phyloP scores from a whole-genome alignment of 1,140 invertebrate genomes.

The Radopholus similis region DNA sequence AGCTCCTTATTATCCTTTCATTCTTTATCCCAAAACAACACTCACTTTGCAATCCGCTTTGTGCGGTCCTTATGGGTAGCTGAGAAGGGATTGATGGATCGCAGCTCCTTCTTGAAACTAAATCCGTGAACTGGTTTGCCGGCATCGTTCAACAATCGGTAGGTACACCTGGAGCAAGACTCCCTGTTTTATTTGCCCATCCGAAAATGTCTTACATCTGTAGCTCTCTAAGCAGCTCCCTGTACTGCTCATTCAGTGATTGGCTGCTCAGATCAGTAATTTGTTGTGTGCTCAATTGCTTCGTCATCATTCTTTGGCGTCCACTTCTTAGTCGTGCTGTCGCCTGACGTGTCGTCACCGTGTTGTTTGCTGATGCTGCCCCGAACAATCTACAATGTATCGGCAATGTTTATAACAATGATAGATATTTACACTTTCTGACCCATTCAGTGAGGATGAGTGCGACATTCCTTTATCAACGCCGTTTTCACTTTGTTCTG shows the following conservation, averaged over 20 bases:
- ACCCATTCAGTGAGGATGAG: no score
- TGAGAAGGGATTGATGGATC: slow-evolving; percentile 57
- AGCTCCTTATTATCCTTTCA: neutral
- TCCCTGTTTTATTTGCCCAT: neutral
- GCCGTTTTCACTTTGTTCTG: neutral
- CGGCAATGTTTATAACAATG: no score
- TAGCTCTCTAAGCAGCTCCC: slow-evolving; percentile 34
- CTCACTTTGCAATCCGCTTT: slow-evolving; percentile 78
- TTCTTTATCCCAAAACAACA: neutral
- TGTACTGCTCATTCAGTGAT: slow-evolving; percentile 23
- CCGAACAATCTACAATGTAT: no score
- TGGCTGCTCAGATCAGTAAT: slow-evolving; percentile 14
- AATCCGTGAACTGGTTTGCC: slow-evolving; percentile 51
- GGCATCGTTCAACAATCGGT: slow-evolving; percentile 50
- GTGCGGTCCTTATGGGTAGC: slow-evolving; percentile 68
- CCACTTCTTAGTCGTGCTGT: neutral
- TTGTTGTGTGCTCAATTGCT: slow-evolving; percentile 13
- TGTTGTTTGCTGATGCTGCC: no score
- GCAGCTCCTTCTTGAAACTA: slow-evolving; percentile 56
- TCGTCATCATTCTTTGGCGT: neutral
- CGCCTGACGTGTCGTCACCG: no score
- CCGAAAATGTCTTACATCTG: slow-evolving; percentile 24
- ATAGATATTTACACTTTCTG: no score
- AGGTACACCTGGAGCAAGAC: slow-evolving; percentile 19
- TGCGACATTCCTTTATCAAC: neutral